Percentiles rank a stretch among this genome's conserved stretches.
These are phyloP conservation scores for Callipepla squamata DNA, from an alignment of 2,113 vertebrate genomes.

Conservation along the genomic window DNA sequence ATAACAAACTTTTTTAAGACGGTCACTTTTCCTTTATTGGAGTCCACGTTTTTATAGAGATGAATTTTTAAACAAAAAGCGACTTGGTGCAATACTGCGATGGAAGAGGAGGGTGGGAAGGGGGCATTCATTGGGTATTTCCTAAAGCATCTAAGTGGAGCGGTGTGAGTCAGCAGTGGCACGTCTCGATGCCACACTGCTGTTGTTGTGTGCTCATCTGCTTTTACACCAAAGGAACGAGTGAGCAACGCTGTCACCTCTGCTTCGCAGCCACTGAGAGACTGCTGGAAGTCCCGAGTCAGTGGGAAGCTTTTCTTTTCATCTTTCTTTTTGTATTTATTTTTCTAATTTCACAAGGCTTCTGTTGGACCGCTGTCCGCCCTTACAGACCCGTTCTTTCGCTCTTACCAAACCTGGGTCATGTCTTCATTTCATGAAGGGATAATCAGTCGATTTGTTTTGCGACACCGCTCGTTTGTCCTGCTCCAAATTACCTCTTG, in stretches of 20 bases:
- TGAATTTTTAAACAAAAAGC: constrained; percentile 14
- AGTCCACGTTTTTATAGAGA: constrained; percentile 71
- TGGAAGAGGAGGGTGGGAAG: constrained; percentile 35
- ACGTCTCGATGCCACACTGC: not conserved
- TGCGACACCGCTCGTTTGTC: not conserved
- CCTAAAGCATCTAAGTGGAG: not conserved
- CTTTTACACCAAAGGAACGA: not conserved
- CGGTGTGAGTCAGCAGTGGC: not conserved
- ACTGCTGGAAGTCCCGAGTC: not conserved
- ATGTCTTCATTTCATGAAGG: not conserved
- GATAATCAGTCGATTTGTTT: not conserved
- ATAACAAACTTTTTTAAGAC: constrained; percentile 65
- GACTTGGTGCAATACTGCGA: constrained; percentile 73
- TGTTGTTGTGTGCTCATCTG: not conserved
- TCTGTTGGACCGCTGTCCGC: not conserved
- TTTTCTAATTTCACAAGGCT: not conserved
- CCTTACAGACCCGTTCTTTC: not conserved
- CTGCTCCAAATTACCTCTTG: not conserved
- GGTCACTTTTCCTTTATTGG: constrained; percentile 57
- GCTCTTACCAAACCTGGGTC: not conserved
- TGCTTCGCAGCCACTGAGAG: not conserved
- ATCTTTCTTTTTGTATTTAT: not conserved
- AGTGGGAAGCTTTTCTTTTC: not conserved
- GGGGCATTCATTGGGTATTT: constrained; percentile 26
- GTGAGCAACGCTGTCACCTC: not conserved